These are phyloP conservation scores for Eupithecia centaureata DNA, from an alignment of 2,888 invertebrate species.

Conservation along the genomic window DNA sequence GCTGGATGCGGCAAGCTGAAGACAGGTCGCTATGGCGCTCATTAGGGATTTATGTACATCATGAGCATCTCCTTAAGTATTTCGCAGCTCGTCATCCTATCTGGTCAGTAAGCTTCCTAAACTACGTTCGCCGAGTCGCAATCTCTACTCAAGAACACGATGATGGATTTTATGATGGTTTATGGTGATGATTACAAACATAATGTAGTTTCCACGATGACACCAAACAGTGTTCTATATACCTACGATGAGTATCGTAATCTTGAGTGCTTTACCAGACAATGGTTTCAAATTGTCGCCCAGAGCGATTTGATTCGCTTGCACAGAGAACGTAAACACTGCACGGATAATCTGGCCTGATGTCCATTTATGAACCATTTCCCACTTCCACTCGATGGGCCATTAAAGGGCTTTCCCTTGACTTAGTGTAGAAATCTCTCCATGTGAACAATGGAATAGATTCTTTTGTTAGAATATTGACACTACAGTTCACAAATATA, in stretches of 20 bases:
- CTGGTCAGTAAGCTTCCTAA: no score
- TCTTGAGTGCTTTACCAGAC: slow-evolving; percentile 47
- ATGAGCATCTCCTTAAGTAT: no score
- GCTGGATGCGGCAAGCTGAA: no score
- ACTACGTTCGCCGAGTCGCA: no score
- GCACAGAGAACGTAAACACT: slow-evolving; percentile 47
- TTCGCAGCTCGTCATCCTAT: no score
- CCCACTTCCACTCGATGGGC: slow-evolving; percentile 56
- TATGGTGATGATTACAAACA: no score
- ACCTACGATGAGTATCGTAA: not conserved
- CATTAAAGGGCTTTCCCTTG: slow-evolving; percentile 43
- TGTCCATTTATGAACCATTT: slow-evolving; percentile 57
- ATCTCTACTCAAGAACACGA: no score
- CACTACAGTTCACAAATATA: not conserved
- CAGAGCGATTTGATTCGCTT: slow-evolving; percentile 53
- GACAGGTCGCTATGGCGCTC: no score
- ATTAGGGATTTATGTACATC: no score
- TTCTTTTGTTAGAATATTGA: slow-evolving; percentile 2
- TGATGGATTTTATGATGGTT: no score
- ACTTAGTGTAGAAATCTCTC: slow-evolving; percentile 34
- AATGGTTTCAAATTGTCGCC: slow-evolving; percentile 69
- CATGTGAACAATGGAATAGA: slow-evolving; percentile 4
- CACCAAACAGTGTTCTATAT: not conserved
- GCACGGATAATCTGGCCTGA: slow-evolving; percentile 51
- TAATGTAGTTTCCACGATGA: not conserved